Percentiles rank a stretch among this genome's conserved stretches.
phyloP scores from a whole-genome alignment of 2,797 vertebrate species.

The Danio tinwini region DNA sequence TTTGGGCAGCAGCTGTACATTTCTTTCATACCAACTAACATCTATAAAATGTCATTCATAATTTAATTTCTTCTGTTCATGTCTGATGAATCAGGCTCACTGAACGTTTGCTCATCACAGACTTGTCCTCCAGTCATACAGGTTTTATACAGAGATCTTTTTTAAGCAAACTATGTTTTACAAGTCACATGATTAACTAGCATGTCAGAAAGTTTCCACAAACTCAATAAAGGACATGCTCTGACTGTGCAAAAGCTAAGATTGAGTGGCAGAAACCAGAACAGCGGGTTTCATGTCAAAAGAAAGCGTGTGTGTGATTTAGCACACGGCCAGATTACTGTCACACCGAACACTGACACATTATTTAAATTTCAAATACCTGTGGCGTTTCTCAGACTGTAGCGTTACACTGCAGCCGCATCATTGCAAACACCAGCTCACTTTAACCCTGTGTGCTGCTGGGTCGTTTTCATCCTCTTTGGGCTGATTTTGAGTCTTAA shows the following conservation, averaged over 20 bases:
- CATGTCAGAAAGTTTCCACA: background rate
- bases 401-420: background rate
- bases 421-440: too few species aligned
- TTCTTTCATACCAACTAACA: too few species aligned
- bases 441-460: too few species aligned
- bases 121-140: background rate
- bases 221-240: background rate
- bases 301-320: background rate
- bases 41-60: too few species aligned
- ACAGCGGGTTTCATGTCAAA: constrained; percentile 13
- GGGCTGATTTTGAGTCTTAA: too few species aligned
- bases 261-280: constrained; percentile 21
- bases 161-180: background rate
- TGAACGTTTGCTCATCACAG: background rate
- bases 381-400: background rate
- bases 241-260: background rate
- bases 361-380: background rate
- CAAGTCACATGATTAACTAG: background rate
- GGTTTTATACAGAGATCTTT: background rate
- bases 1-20: too few species aligned
- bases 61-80: too few species aligned
- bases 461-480: too few species aligned
- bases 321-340: too few species aligned
- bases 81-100: too few species aligned
- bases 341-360: background rate